Base-by-base conservation (phyloP, 2,888 invertebrate genomes). In the Heliconius cydno region DNA sequence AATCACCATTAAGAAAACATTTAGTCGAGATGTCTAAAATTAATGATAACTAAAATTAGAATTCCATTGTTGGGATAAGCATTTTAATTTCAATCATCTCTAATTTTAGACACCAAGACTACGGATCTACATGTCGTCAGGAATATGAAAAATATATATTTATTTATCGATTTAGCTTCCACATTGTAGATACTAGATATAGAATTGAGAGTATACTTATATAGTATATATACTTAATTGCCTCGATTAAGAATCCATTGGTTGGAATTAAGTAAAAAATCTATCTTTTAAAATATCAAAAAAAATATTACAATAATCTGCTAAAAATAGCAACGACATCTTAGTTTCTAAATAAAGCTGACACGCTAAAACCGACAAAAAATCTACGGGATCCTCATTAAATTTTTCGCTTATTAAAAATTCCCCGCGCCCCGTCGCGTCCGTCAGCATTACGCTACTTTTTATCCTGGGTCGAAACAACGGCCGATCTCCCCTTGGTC, bases 341-440 rank as follows among this genome's bases (percentile, higher is more conserved):
- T 80, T 83, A 83, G 78, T 79, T 82, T 65, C 86, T 84, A 80
- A 83, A 77, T 82, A 82, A 80, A 86, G 89, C 93, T 93, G 93
- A 94, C 90, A 88, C 87, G 84, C 87, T 87, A 88, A 89, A 89
- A 90, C 89, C 86, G 87, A 85, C 90, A 88, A 91, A 92, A 92
- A 87, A 88, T 87, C 52, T 9, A 52, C 84, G 88, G 88, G 85
- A 85, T 87, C 88, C 93, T 94, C 94, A 95, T 95, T 95, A 95
- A 94, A 95, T 94, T 94, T 94, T 92, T 94, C 94, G 92, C 94
- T 95, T 95, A 95, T 94, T 94, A 95, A 94, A 95, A 95, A 95
- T 94, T 95, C 94, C 92, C 94, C 90, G 89, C 91, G 88, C 92
- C 90, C 90, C 90, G 87, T 90, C 92, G 91, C 90, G 87, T 90